Evolutionary conservation across 2,888 invertebrate genomes (phyloP).

Genomic region (Drosophila prostipennis): DNA sequence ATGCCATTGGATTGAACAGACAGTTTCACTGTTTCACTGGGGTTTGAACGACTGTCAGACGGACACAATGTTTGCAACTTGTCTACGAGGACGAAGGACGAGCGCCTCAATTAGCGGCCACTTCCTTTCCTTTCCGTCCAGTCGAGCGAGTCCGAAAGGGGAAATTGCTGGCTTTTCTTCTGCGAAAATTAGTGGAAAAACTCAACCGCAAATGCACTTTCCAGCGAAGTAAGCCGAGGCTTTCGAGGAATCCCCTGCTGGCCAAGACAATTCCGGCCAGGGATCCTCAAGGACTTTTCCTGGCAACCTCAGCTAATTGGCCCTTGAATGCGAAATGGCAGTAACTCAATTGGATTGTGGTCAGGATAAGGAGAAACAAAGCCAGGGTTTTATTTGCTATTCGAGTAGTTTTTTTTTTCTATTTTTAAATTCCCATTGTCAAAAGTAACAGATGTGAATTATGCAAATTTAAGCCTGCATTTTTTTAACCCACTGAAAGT

Average conservation of each 20-base stretch:
- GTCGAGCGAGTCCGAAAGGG: conserved; percentile 30
- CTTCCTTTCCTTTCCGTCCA: conserved; percentile 44
- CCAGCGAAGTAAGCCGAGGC: conserved; percentile 12
- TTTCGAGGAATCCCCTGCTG: conserved; percentile 35
- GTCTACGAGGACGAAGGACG: conserved; percentile 21
- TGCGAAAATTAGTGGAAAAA: conserved; percentile 19
- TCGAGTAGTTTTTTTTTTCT: conserved; percentile 42
- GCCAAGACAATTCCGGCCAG: conserved; percentile 36
- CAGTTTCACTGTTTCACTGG: neutral
- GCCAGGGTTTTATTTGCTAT: conserved; percentile 37
- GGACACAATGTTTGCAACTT: conserved; percentile 18
- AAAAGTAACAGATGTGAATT: neutral
- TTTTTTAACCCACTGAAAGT: neutral
- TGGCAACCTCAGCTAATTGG: conserved; percentile 69
- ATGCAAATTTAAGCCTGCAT: neutral
- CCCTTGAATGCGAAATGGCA: conserved; percentile 63
- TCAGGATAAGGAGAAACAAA: neutral
- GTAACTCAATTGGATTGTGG: conserved; percentile 53
- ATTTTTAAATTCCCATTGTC: conserved; percentile 28
- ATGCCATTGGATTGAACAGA: conserved; percentile 55
- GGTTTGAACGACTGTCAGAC: conserved; percentile 1
- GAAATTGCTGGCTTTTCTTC: conserved; percentile 29
- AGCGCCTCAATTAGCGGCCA: conserved; percentile 57
- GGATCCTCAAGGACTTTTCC: conserved; percentile 29
- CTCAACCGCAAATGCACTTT: conserved; percentile 35